Percentiles rank a stretch among this genome's conserved stretches.
Evolutionary conservation across 1,140 invertebrate species (phyloP).

Genomic region (Lordiphosa collinella): DNA sequence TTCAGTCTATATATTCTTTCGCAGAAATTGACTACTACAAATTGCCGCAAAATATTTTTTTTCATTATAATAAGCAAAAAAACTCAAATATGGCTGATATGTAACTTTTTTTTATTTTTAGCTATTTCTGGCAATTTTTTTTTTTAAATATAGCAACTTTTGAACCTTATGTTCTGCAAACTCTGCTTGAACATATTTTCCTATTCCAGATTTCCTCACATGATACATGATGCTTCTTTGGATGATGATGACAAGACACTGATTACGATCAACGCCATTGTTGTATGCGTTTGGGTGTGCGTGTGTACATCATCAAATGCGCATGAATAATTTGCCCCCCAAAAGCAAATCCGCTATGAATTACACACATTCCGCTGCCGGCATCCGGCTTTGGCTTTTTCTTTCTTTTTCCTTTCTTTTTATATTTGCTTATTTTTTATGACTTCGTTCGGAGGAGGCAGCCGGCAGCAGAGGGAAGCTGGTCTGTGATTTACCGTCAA

Average conservation of each 20-base stretch:
- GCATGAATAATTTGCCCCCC: slow-evolving; percentile 47
- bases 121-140: too few species aligned
- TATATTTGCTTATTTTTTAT: slow-evolving; percentile 33
- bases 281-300: slow-evolving; percentile 11
- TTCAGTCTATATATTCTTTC: too few species aligned
- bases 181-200: too few species aligned
- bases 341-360: slow-evolving; percentile 48
- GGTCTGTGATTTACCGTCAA: slow-evolving; percentile 52
- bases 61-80: too few species aligned
- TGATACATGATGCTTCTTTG: neutral
- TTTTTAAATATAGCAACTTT: too few species aligned
- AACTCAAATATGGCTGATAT: too few species aligned
- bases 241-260: slow-evolving; percentile 32
- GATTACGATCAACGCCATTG: slow-evolving; percentile 36
- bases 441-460: slow-evolving; percentile 21
- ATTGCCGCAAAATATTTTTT: too few species aligned
- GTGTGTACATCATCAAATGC: slow-evolving; percentile 42
- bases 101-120: too few species aligned
- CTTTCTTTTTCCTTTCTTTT: slow-evolving; percentile 29
- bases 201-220: too few species aligned
- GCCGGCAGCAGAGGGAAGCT: neutral
- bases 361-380: slow-evolving; percentile 42
- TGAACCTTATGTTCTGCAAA: too few species aligned
- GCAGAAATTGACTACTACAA: too few species aligned
- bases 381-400: slow-evolving; percentile 33